phyloP scores from a whole-genome alignment of 1,140 invertebrate species.

The Nasonia giraulti region DNA sequence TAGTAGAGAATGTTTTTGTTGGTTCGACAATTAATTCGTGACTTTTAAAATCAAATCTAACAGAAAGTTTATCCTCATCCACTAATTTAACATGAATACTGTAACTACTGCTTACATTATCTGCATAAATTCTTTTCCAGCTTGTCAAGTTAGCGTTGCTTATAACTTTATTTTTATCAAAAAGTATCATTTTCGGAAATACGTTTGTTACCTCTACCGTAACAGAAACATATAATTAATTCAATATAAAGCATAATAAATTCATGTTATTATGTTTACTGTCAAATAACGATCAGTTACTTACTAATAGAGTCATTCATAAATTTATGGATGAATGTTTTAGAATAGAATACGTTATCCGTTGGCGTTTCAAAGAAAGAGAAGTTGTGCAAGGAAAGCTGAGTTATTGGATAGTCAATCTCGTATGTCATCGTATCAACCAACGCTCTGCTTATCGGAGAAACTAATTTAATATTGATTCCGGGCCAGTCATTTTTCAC shows the following conservation, averaged over 20 bases:
- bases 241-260: background rate
- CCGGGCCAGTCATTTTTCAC: background rate
- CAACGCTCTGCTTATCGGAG: background rate
- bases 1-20: background rate
- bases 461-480: constrained; percentile 1
- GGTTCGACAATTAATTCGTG: background rate
- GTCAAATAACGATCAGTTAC: background rate
- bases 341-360: background rate
- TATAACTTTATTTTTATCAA: constrained; percentile 14
- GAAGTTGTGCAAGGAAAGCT: background rate
- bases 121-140: background rate
- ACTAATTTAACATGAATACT: background rate
- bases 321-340: background rate
- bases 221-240: background rate
- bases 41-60: background rate
- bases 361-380: background rate
- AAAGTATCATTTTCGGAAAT: background rate
- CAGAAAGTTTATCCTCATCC: background rate
- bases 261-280: background rate
- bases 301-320: background rate
- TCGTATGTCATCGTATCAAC: background rate
- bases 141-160: background rate
- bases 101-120: background rate
- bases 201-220: constrained; percentile 2
- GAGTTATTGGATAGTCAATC: background rate